These are phyloP conservation scores for Oppia nitens DNA, from an alignment of 1,140 invertebrate genomes.

Conservation along the genomic window DNA sequence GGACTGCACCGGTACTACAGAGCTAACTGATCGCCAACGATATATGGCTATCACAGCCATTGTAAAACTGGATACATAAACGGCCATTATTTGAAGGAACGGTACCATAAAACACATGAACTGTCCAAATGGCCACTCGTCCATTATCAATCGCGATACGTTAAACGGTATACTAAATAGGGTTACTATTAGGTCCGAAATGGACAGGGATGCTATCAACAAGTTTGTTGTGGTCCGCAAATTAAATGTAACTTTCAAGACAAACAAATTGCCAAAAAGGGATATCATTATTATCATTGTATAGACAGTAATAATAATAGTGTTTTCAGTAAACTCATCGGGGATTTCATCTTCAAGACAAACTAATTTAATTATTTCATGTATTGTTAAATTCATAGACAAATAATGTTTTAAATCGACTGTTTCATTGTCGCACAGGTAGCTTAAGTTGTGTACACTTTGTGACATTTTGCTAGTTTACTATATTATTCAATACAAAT, in stretches of 20 bases:
- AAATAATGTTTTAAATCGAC: too few species aligned
- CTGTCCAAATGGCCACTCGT: constrained; percentile 32
- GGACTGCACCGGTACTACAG: constrained; percentile 25
- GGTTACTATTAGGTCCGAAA: constrained; percentile 67
- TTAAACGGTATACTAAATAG: constrained; percentile 65
- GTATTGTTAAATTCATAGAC: too few species aligned
- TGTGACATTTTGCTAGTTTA: too few species aligned
- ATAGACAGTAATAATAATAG: too few species aligned
- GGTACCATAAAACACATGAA: constrained; percentile 33
- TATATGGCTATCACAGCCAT: constrained; percentile 37
- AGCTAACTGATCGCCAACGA: constrained; percentile 32
- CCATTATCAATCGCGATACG: constrained; percentile 24
- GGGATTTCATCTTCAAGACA: too few species aligned
- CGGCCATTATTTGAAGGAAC: constrained; percentile 27
- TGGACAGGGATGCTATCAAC: constrained; percentile 35
- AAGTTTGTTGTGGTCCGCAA: not conserved
- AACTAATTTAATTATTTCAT: too few species aligned
- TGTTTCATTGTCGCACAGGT: too few species aligned
- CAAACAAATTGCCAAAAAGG: constrained; percentile 8
- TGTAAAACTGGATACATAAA: constrained; percentile 37
- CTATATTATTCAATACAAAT: too few species aligned
- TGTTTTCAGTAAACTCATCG: too few species aligned
- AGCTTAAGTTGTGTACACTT: too few species aligned
- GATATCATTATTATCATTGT: constrained; percentile 2
- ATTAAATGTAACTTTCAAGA: not conserved